Evolutionary conservation across 2,113 vertebrate species (phyloP), one percentile per base, ranked within the genome.

Genomic region (Rana temporaria): DNA sequence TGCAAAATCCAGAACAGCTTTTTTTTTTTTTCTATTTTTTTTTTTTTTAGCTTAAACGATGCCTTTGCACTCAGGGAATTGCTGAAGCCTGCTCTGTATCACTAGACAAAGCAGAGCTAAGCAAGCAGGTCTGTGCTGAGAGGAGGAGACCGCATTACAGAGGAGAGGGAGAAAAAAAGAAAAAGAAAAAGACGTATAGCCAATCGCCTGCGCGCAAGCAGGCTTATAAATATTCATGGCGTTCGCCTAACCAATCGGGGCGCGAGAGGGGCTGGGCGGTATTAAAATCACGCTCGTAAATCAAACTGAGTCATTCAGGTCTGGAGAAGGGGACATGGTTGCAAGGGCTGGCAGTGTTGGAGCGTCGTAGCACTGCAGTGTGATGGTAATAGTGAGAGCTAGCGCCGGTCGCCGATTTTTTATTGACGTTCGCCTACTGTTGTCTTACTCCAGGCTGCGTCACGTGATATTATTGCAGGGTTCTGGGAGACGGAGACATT

Each of bases 271-370:
- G 80, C n/a, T 16, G 24, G 55, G 52, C 62, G 22, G 38, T 75
- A 67, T 75, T 82, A 22, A 82, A 66, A 82, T 74, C 14, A 73
- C 19, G 14, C 79, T 73, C 57, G 65, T 82, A 82, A 75, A 82
- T 82, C 80, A 82, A 82, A 82, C 71, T 73, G 71, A 82, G 71
- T 82, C 80, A 75, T 82, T 82, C 62, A 82, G 48, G n/a, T 75
- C 48, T 24, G 48, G 62, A 63, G 60, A 30, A 30, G 42, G 38
- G 67, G 22, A 55, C 20, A 22, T 8, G 62, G 19, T n/a, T 24
- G 19, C 24, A 9, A 9, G 77, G 15, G 64, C 11, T 38, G 4
- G 6, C 8, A 38, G 32, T 18, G 19, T 52, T 59, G 3, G 75
- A 53, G 59, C 60, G 5, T 15, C 4, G 38, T 22, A 16, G 63